These are phyloP conservation scores for Pica pica DNA, from an alignment of 2,113 vertebrate genomes.

Conservation along the genomic window DNA sequence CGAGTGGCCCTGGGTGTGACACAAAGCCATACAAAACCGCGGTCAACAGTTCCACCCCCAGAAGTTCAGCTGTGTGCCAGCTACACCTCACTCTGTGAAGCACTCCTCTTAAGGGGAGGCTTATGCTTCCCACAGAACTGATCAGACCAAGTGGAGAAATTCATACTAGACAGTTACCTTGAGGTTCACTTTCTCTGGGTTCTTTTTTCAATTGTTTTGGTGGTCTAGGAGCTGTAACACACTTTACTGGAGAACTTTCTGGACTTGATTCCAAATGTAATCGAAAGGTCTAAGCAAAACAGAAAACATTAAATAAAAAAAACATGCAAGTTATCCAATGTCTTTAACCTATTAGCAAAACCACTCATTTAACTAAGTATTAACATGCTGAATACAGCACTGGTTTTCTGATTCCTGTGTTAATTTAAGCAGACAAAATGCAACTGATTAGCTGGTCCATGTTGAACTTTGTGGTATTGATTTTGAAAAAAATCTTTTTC, in stretches of 20 bases:
- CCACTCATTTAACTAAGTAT: neutral
- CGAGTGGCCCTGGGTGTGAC: neutral
- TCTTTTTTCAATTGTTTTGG: constrained; percentile 62
- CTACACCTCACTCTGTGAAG: neutral
- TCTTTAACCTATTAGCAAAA: neutral
- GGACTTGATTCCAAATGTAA: constrained; percentile 70
- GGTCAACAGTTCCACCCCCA: neutral
- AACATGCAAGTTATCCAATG: accelerated
- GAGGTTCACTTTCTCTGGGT: constrained; percentile 56
- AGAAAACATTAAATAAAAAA: neutral
- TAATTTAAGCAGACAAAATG: neutral
- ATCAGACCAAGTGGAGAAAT: neutral
- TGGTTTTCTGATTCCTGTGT: neutral
- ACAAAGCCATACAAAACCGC: neutral
- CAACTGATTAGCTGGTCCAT: neutral
- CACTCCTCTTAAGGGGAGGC: neutral
- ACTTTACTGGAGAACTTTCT: constrained; percentile 65
- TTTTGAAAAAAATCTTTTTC: neutral
- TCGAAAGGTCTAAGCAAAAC: constrained; percentile 65
- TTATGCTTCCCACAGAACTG: neutral
- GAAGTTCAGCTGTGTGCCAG: neutral
- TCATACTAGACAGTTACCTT: constrained; percentile 61
- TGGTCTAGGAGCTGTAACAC: constrained; percentile 21
- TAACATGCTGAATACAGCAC: neutral
- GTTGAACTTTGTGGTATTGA: neutral